These are phyloP conservation scores for Drosophila differens DNA, from an alignment of 2,888 invertebrate species.

Conservation along the genomic window DNA sequence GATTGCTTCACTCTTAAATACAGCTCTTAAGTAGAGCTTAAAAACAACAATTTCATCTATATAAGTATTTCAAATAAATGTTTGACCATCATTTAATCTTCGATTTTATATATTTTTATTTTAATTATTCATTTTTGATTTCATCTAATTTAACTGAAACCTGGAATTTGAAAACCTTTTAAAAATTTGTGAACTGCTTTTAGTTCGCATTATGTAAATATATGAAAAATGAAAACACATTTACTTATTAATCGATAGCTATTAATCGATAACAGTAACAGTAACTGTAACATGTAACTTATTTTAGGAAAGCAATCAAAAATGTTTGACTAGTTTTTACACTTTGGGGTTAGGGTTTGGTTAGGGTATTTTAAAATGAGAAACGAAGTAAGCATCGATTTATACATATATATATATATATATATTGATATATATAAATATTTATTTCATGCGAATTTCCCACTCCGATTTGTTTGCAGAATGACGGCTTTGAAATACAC, in stretches of 20 bases:
- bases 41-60: neutral
- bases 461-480: conserved; percentile 57
- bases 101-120: neutral
- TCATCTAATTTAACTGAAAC: neutral
- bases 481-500: conserved; percentile 76
- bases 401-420: neutral
- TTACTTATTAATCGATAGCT: neutral
- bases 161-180: neutral
- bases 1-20: neutral
- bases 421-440: neutral
- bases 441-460: neutral
- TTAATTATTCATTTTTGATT: neutral
- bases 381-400: neutral
- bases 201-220: neutral
- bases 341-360: neutral
- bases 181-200: neutral
- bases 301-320: neutral
- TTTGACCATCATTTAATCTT: neutral
- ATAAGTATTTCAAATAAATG: neutral
- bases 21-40: neutral
- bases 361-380: neutral
- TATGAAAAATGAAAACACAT: neutral
- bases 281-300: no score
- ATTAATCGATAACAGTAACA: neutral
- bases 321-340: neutral